A percentile compares a stretch with the other conserved stretches of the same genome.
phyloP scores from a whole-genome alignment of 2,888 invertebrate genomes.

The Caprella mutica region DNA sequence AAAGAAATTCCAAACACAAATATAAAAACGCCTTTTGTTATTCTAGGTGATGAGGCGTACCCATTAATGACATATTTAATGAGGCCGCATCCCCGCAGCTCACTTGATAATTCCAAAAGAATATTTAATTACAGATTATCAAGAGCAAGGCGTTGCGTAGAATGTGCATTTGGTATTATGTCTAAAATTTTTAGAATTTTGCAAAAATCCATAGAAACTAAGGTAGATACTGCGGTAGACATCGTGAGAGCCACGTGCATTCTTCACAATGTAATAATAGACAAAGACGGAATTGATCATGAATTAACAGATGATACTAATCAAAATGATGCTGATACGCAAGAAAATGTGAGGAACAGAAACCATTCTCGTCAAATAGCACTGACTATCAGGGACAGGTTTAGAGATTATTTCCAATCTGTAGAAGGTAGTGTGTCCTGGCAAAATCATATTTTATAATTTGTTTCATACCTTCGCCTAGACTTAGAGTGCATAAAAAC shows the following conservation, averaged over 20 bases:
- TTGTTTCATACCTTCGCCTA: no score
- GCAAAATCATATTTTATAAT: background rate
- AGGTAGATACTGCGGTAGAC: background rate
- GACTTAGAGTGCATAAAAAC: no score
- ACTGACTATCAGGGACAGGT: background rate
- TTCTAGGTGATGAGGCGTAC: slow-evolving; percentile 4
- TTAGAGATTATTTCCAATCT: background rate
- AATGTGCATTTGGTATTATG: slow-evolving; percentile 3
- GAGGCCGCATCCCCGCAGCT: background rate
- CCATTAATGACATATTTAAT: background rate
- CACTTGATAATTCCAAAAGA: background rate
- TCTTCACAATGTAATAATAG: background rate
- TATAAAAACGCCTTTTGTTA: background rate
- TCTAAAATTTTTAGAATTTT: background rate
- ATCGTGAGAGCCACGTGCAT: background rate
- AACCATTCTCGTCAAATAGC: background rate
- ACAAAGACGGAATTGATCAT: background rate
- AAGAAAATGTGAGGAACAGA: background rate
- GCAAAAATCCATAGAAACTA: background rate
- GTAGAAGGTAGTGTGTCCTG: background rate
- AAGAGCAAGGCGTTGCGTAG: background rate
- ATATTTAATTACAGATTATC: background rate
- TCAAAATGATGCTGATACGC: background rate
- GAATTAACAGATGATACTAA: background rate
- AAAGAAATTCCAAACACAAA: background rate